A percentile compares a stretch with the other conserved stretches of the same genome.
Conservation (phyloP, 2,797 vertebrate species). For the Falco novaeseelandiae region DNA sequence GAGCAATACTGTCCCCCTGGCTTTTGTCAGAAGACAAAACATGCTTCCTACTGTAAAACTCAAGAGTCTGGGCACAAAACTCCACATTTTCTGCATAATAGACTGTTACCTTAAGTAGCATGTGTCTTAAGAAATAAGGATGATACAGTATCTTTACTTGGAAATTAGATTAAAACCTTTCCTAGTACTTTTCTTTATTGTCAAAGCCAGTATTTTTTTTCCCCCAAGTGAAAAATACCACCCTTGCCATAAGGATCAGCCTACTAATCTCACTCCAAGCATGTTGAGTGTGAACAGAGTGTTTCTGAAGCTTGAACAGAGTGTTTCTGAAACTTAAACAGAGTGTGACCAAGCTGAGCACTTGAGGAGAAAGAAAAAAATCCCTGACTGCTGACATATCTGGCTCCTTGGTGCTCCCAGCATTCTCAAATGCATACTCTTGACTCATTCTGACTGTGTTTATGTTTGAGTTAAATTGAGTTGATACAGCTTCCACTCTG, state of each 20-base stretch:
- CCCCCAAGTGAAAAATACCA: not conserved
- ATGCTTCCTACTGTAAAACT: not conserved
- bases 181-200: not conserved
- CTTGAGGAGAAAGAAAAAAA: not conserved
- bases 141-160: not conserved
- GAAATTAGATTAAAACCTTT: not conserved
- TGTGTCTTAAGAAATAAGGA: not conserved
- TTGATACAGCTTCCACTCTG: not conserved
- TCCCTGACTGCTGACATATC: not conserved
- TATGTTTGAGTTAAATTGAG: not conserved
- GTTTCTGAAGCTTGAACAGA: not conserved
- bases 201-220: not conserved
- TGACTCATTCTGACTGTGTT: not conserved
- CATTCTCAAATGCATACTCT: not conserved
- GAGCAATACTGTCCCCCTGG: not conserved
- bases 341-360: not conserved
- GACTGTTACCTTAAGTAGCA: not conserved
- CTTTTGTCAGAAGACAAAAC: not conserved
- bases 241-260: not conserved
- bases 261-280: not conserved
- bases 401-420: not conserved
- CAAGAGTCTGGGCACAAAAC: rapidly evolving
- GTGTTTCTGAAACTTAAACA: not conserved
- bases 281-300: not conserved
- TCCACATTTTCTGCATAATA: not conserved